A percentile compares a stretch with the other conserved stretches of the same genome.
Evolutionary conservation across 2,113 vertebrate species (phyloP).

Genomic region (Neogale vison): DNA sequence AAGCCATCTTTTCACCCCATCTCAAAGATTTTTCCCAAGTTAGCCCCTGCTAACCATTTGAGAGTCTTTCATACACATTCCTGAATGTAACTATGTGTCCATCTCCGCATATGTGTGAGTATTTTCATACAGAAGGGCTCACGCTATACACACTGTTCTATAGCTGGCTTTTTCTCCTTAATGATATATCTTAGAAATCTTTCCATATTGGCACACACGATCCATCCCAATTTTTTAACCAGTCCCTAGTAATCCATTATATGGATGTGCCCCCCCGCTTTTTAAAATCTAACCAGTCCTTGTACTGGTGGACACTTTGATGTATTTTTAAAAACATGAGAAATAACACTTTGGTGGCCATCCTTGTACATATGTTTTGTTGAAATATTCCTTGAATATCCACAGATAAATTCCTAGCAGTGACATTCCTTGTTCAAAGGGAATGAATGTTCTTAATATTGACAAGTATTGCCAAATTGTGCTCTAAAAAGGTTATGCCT

Average conservation of each 20-base stretch:
- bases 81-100: background rate
- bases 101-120: background rate
- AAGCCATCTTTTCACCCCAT: background rate
- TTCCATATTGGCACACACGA: background rate
- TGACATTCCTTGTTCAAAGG: background rate
- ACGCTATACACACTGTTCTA: background rate
- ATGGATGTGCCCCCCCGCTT: background rate
- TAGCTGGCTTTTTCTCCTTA: background rate
- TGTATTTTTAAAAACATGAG: background rate
- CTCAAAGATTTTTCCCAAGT: background rate
- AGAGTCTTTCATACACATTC: background rate
- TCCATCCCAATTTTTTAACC: constrained; percentile 20
- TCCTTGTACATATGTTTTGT: background rate
- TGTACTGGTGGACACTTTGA: background rate
- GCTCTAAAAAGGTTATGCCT: background rate
- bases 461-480: background rate
- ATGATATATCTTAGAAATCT: background rate
- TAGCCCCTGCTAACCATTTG: background rate
- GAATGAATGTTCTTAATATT: constrained; percentile 9
- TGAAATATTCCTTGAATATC: background rate
- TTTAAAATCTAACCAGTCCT: background rate
- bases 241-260: background rate
- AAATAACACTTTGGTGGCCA: background rate
- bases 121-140: background rate
- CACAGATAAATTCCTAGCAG: background rate